Evolutionary conservation across 92 coral and sea anemone genomes (phyloP).

Genomic region (Paramuricea clavata): DNA sequence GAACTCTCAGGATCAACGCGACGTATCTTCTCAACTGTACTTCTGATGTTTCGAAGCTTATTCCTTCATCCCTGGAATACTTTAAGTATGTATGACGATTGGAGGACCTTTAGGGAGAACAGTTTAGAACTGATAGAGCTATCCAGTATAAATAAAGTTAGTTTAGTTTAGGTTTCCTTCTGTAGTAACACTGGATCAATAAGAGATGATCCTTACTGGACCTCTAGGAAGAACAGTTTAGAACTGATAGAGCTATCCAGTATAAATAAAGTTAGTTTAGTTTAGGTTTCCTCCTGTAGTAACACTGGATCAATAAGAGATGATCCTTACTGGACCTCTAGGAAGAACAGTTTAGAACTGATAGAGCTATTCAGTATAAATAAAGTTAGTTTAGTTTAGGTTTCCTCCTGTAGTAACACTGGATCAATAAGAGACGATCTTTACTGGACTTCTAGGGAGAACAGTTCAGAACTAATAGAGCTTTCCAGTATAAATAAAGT

Average conservation of each 20-base stretch:
- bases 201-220: not conserved
- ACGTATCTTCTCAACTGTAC: not conserved
- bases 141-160: not conserved
- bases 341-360: too few species aligned
- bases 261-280: too few species aligned
- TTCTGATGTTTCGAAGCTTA: not conserved
- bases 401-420: too few species aligned
- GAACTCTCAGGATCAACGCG: constrained; percentile 24
- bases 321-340: too few species aligned
- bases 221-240: too few species aligned
- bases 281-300: too few species aligned
- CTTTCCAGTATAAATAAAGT: not conserved
- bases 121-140: too few species aligned
- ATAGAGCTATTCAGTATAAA: too few species aligned
- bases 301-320: too few species aligned
- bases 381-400: too few species aligned
- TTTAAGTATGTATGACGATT: constrained; percentile 23
- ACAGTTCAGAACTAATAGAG: not conserved
- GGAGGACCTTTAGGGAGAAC: not conserved
- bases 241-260: too few species aligned
- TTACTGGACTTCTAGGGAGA: not conserved
- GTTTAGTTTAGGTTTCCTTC: not conserved
- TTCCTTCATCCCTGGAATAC: constrained; percentile 29
- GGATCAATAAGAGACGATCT: not conserved
- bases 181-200: not conserved